Base-by-base conservation (phyloP, 2,888 invertebrate species). In the Osedax frankpressi region DNA sequence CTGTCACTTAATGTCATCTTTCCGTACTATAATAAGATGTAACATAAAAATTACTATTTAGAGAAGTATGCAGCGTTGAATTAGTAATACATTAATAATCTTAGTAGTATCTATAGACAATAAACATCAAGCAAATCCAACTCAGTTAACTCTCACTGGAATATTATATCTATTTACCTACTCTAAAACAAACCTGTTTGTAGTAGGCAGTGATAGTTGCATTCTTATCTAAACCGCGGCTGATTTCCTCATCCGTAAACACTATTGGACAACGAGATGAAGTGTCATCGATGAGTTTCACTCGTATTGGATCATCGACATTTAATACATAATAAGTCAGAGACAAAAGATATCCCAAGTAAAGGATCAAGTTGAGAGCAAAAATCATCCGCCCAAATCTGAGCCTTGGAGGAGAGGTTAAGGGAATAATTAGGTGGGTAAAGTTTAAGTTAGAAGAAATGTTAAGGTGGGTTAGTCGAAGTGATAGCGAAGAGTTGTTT, bases 321-420 rank as follows among this genome's bases (percentile, higher is more conserved):
- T 30, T 44, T 11, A 30, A 28, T 2, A 76, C 72, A 62, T 76
- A 77, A 28, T 62, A 65, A 11, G 75, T 77, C 26, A 78, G 75
- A n/a, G 76, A 76, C 26, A 76, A 26, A 27, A 78, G 73, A 74
- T 77, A 78, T 2, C 76, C 77, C 59, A 78, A 63, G 76, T 78
- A 78, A 30, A 76, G 72, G 2, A 76, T 25, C 30, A 78, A 76
- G 72, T 78, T 78, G 25, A 76, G 28, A 73, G 72, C 75, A 74
- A 78, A 78, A n/a, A 73, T 76, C n/a, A 2, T 65, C 11, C 76
- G 70, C 2, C 78, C 78, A 68, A 77, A 78, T 1, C 76, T 63
- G 26, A 78, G 76, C 78, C 78, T 78, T 74, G 27, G n/a, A n/a
- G n/a, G n/a, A n/a, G n/a, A n/a, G n/a, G n/a, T n/a, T n/a, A n/a